These are phyloP conservation scores for Phalacrocorax brasilianus DNA, from an alignment of 2,113 vertebrate species.

Conservation along the genomic window DNA sequence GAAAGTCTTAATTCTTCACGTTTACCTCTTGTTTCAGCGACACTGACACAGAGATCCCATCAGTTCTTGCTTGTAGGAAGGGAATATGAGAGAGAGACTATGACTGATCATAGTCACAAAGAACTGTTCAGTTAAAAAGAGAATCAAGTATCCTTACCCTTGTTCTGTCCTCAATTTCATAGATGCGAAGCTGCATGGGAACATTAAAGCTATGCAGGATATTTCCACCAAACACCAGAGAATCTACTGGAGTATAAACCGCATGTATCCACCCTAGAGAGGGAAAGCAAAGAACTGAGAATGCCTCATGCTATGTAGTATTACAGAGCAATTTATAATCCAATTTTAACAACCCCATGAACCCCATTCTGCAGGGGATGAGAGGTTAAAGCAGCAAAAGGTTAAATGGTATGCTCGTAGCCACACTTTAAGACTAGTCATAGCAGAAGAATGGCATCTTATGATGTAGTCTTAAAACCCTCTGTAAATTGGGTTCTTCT, in stretches of 20 bases:
- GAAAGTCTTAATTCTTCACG: not conserved
- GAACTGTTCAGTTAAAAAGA: slow-evolving; percentile 27
- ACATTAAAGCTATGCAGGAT: slow-evolving; percentile 99
- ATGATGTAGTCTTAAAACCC: not conserved
- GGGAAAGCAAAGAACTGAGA: slow-evolving; percentile 51
- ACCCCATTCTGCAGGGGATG: not conserved
- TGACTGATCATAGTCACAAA: not conserved
- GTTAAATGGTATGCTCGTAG: not conserved
- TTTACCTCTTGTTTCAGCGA: slow-evolving; percentile 37
- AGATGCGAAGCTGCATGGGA: slow-evolving; percentile 97
- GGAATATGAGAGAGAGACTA: not conserved
- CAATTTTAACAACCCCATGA: not conserved
- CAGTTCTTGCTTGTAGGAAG: slow-evolving; percentile 22
- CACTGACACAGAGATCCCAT: not conserved
- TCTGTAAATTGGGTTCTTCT: not conserved
- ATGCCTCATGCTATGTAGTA: not conserved
- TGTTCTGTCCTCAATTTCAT: slow-evolving; percentile 96
- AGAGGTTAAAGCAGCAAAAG: slow-evolving; percentile 1
- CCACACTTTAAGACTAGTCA: not conserved
- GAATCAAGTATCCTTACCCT: slow-evolving; percentile 81
- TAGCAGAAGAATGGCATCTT: not conserved
- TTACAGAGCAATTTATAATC: slow-evolving; percentile 1
- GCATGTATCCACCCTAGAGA: slow-evolving; percentile 95
- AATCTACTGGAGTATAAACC: slow-evolving; percentile 94
- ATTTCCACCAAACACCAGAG: slow-evolving; percentile 97